Base-by-base conservation (phyloP, 2,113 vertebrate genomes). In the Proteles cristata region DNA sequence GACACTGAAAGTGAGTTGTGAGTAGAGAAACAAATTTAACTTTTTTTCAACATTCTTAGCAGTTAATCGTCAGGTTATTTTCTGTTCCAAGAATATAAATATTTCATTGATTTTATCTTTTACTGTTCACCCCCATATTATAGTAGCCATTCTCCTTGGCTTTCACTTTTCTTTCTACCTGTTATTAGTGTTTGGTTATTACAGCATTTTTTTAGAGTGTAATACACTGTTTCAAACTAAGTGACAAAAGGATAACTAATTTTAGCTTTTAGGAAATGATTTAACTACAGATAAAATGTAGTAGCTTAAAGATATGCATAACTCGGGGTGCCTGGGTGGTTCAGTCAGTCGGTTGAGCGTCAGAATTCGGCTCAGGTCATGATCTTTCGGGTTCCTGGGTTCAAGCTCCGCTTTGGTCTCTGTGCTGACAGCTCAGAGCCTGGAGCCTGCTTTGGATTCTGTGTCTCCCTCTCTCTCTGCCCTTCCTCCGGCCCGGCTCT, bases 81-180 rank as follows among this genome's bases (percentile, higher is more conserved):
- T 68, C 7, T 93, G 50, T 63, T 76, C 53, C n/a, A 19, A 86
- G n/a, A 53, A 50, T 2, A 33, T 69, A 91, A 48, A 91, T 73
- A 80, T 84, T 35, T 73, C 0, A 77, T 74, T 90, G 11, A 19
- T 93, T 86, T 89, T 69, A 68, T 95, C 80, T 90, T 86, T 65
- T 71, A 65, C 85, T 55, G 1, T 8, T 81, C 12, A 45, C 14
- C 69, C n/a, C 11, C 68, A 90, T 94, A 86, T 87, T 63, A 92
- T 88, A 93, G 97, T 12, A 97, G 66, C 65, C 77, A 86, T 97
- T 82, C 97, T 97, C 93, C 89, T 94, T 97, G 77, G 17, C 94
- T 96, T 97, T 96, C 71, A 92, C 4, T 97, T 97, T 43, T 90
- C 61, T 97, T 97, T 97, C 79, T 53, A 86, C 48, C 63, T 69